Base-by-base conservation (phyloP, 2,888 invertebrate species). In the Drosophila yooni region DNA sequence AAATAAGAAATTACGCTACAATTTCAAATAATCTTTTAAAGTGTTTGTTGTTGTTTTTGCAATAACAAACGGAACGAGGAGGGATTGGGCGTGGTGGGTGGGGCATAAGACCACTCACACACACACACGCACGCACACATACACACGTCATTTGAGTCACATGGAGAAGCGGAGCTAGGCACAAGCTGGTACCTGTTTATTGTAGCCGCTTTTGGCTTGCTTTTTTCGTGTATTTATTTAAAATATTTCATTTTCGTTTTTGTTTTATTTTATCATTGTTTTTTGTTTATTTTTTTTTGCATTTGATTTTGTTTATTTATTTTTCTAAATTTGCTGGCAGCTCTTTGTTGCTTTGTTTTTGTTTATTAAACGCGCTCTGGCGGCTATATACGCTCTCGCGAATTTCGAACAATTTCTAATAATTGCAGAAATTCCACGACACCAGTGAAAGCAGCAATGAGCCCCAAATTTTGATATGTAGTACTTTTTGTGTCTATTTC, bases 111-210 rank as follows among this genome's bases (percentile, higher is more conserved):
- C 58, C 48, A 54, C 53, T 43, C 48, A 56, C 61, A 43, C 38
- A 33, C 38, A 33, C 46, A 27, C 38, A n/a, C 25, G 4, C 36
- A 29, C 67, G 61, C n/a, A 43, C 18, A 48, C 25, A 60, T 27
- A 52, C 56, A 38, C 8, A 34, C 13, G 10, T 13, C 31, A 2
- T 5, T 18, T 11, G 13, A 52, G 61, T 43, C 75, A 51, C 66
- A 70, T 67, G 81, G 70, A 75, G 81, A 67, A 75, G 66, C 77
- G 82, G 87, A 88, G 88, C 89, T 89, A 89, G 87, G 88, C 87
- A 87, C 87, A 77, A 87, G 72, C 87, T 85, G 87, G 87, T 87
- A 87, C 87, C 87, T 81, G 88, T 88, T 87, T 78, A 61, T 74
- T 70, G 80, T 64, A 67, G 73, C 76, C 76, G 67, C 70, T 43